These are phyloP conservation scores for Tokudaia muenninki DNA, from an alignment of 2,797 vertebrate genomes.

Conservation along the genomic window DNA sequence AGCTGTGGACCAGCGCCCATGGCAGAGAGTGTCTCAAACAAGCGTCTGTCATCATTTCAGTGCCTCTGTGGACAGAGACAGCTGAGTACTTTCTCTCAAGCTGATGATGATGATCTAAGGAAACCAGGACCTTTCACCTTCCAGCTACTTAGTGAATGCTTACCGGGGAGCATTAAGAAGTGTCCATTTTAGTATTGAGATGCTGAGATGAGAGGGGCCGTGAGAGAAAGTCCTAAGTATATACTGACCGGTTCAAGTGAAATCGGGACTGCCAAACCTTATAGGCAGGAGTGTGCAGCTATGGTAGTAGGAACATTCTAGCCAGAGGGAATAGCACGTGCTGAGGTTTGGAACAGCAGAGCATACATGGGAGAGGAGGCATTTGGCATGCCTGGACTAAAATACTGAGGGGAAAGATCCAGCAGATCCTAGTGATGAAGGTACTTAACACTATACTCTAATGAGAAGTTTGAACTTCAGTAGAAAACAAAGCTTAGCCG, in stretches of 20 bases:
- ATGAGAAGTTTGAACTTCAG: slow-evolving; percentile 2
- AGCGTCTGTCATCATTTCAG: neutral
- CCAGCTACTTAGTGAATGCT: neutral
- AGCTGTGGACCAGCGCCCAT: neutral
- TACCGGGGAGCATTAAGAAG: neutral
- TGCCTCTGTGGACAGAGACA: neutral
- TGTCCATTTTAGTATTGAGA: neutral
- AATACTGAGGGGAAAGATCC: neutral
- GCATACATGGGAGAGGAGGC: neutral
- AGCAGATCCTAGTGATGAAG: neutral
- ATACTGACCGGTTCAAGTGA: neutral
- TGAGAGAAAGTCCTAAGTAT: neutral
- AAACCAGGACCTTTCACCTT: neutral
- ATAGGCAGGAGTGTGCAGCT: neutral
- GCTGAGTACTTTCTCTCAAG: neutral
- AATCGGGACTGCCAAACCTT: neutral
- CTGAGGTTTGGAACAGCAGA: neutral
- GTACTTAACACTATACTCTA: neutral
- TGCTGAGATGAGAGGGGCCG: neutral
- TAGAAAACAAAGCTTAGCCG: slow-evolving; percentile 38
- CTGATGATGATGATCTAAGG: neutral
- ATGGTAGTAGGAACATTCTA: neutral
- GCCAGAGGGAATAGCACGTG: neutral
- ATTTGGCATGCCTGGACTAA: neutral
- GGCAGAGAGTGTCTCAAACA: neutral